A percentile compares a stretch with the other conserved stretches of the same genome.
Evolutionary conservation across 2,797 vertebrate species (phyloP).

Genomic region (Sebastes nivosus): DNA sequence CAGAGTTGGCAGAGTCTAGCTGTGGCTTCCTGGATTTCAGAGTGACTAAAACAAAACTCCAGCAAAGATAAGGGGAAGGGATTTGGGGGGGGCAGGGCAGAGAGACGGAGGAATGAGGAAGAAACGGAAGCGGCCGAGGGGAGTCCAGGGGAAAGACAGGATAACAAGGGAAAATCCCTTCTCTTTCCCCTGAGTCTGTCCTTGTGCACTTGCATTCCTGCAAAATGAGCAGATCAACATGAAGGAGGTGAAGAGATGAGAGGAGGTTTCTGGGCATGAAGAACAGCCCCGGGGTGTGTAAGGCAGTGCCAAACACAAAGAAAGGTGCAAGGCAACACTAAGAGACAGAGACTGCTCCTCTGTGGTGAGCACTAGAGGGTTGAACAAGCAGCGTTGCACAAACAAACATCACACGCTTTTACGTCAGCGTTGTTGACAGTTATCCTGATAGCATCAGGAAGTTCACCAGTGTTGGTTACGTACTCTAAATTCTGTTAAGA

Average conservation of each 20-base stretch:
- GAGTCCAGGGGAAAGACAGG: conserved; percentile 71
- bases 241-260: conserved; percentile 41
- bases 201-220: conserved; percentile 68
- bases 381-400: conserved; percentile 25
- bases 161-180: conserved; percentile 84
- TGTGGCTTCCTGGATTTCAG: conserved; percentile 55
- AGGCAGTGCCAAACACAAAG: conserved; percentile 38
- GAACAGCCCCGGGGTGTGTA: conserved; percentile 22
- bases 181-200: conserved; percentile 71
- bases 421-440: conserved; percentile 56
- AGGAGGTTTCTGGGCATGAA: conserved; percentile 34
- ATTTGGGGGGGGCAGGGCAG: conserved; percentile 1
- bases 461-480: conserved; percentile 41
- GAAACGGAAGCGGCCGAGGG: conserved; percentile 60
- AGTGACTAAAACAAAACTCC: conserved; percentile 64
- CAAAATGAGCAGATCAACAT: conserved; percentile 59
- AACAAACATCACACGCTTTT: conserved; percentile 27
- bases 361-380: not conserved
- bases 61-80: conserved; percentile 58
- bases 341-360: conserved; percentile 14
- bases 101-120: conserved; percentile 54
- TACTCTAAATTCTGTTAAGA: conserved; percentile 12
- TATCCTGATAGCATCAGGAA: conserved; percentile 44
- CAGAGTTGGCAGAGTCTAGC: conserved; percentile 20
- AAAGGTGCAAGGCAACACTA: conserved; percentile 14